A percentile compares a stretch with the other conserved stretches of the same genome.
Conservation (phyloP, 1,140 invertebrate species). For the Drosophila micromelanica region DNA sequence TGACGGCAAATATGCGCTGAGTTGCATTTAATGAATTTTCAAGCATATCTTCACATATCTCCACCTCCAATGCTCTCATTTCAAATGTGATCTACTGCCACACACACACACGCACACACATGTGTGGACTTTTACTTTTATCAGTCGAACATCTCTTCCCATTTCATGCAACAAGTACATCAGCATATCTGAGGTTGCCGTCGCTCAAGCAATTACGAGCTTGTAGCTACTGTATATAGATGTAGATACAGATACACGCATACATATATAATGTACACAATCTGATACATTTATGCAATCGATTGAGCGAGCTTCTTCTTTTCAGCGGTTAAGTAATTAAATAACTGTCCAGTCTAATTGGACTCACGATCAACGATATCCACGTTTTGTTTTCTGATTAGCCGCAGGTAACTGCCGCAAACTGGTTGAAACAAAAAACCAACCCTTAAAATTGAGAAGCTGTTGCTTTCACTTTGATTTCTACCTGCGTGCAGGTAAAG, state of each 20-base stretch:
- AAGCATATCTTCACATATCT: slow-evolving; percentile 33
- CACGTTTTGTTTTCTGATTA: slow-evolving; percentile 11
- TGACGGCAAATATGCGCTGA: slow-evolving; percentile 34
- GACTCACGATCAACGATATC: slow-evolving; percentile 13
- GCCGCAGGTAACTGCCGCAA: slow-evolving; percentile 15
- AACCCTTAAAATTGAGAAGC: slow-evolving; percentile 56
- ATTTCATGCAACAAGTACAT: slow-evolving; percentile 35
- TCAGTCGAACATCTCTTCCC: slow-evolving; percentile 31
- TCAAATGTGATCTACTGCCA: slow-evolving; percentile 39
- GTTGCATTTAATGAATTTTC: slow-evolving; percentile 36
- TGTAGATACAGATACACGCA: slow-evolving; percentile 17
- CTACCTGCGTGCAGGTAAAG: slow-evolving; percentile 69
- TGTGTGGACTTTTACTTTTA: slow-evolving; percentile 49
- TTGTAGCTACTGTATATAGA: slow-evolving; percentile 46
- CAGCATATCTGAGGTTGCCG: slow-evolving; percentile 27
- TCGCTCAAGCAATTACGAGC: slow-evolving; percentile 47
- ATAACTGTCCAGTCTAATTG: slow-evolving; percentile 55
- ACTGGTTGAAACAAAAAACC: slow-evolving; percentile 61
- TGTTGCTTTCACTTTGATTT: slow-evolving; percentile 7
- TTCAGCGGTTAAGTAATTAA: slow-evolving; percentile 30
- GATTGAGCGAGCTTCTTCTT: slow-evolving; percentile 25
- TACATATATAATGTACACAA: background rate
- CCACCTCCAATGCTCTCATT: slow-evolving; percentile 34
- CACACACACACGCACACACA: slow-evolving; percentile 22
- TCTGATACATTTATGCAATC: slow-evolving; percentile 19